These are phyloP conservation scores for Drosophila subpulchrella DNA, from an alignment of 1,140 invertebrate species.

Conservation along the genomic window DNA sequence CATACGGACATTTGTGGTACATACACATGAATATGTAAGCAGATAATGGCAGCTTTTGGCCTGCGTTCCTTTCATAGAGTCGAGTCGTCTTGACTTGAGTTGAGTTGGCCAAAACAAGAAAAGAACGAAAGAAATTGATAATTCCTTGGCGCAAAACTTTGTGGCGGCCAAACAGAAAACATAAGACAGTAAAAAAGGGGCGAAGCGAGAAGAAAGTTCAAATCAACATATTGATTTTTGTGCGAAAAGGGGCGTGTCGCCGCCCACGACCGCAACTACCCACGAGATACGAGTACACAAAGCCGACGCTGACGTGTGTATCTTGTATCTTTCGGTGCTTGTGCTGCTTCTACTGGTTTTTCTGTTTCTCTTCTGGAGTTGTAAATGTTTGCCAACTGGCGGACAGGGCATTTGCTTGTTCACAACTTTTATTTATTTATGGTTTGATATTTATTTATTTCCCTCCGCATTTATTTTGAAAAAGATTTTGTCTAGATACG, in stretches of 20 bases:
- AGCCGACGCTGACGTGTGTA: constrained; percentile 72
- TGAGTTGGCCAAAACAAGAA: constrained; percentile 58
- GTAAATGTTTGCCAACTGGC: constrained; percentile 63
- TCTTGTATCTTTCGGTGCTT: constrained; percentile 65
- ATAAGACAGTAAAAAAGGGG: constrained; percentile 9
- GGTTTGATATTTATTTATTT: constrained; percentile 59
- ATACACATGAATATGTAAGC: constrained; percentile 74
- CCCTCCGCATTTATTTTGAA: constrained; percentile 41
- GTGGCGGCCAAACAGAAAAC: constrained; percentile 21
- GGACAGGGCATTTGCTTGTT: constrained; percentile 55
- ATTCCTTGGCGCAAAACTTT: constrained; percentile 57
- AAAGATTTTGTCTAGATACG: constrained; percentile 35
- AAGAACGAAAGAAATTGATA: constrained; percentile 42
- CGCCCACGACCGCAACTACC: constrained; percentile 49
- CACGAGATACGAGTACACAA: constrained; percentile 48
- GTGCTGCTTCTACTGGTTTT: constrained; percentile 3
- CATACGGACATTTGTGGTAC: constrained; percentile 40
- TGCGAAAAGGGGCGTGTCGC: constrained; percentile 49
- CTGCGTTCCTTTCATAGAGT: constrained; percentile 31
- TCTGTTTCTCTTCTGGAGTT: constrained; percentile 17
- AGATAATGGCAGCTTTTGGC: constrained; percentile 66
- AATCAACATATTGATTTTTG: constrained; percentile 82
- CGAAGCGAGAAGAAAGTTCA: constrained; percentile 63
- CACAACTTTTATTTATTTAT: constrained; percentile 65
- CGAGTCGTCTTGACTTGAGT: background rate